Base-by-base conservation (phyloP, 2,888 invertebrate species). In the Liposcelis brunnea region DNA sequence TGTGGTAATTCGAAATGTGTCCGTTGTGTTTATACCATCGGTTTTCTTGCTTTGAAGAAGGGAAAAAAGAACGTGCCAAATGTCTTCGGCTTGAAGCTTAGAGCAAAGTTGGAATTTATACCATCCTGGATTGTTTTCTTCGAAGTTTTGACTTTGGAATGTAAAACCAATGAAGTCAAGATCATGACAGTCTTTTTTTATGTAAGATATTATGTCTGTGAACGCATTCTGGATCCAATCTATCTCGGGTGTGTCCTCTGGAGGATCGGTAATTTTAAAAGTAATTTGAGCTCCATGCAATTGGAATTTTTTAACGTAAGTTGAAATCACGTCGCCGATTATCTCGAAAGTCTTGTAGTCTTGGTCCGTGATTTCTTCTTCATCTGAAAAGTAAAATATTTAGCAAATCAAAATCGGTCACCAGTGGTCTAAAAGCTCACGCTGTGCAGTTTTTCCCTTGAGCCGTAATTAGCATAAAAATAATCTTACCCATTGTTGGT, bases 251-350 rank as follows among this genome's bases (percentile, higher is more conserved):
- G 10, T 10, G 16, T 10, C 35, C 4, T 35, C 10, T 16, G 35
- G 35, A 7, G 46, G 19, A 6, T 40, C 5, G 14, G 46, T 44
- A 7, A 51, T 48, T 36, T 50, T 50, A 32, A 51, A 49, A 5
- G 16, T 14, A 6, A 35, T 35, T 16, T 10, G 5, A 7, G 4
- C 7, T 10, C 35, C 35, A 15, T 35, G 35, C 10, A 35, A 16
- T 14, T 35, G 14, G 10, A 35, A 35, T 35, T 35, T 35, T 16
- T 16, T 14, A 6, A 35, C 35, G 10, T 35, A 10, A 10, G 35
- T 35, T n/a, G n/a, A n/a, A n/a, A n/a, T n/a, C n/a, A n/a, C n/a
- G n/a, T n/a, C n/a, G n/a, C n/a, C n/a, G n/a, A n/a, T n/a, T n/a
- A n/a, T n/a, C n/a, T n/a, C n/a, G n/a, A n/a, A n/a, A n/a, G n/a